Percentiles rank a stretch among this genome's conserved stretches.
These are phyloP conservation scores for Barypeithes pellucidus DNA, from an alignment of 2,888 invertebrate genomes.

Conservation along the genomic window DNA sequence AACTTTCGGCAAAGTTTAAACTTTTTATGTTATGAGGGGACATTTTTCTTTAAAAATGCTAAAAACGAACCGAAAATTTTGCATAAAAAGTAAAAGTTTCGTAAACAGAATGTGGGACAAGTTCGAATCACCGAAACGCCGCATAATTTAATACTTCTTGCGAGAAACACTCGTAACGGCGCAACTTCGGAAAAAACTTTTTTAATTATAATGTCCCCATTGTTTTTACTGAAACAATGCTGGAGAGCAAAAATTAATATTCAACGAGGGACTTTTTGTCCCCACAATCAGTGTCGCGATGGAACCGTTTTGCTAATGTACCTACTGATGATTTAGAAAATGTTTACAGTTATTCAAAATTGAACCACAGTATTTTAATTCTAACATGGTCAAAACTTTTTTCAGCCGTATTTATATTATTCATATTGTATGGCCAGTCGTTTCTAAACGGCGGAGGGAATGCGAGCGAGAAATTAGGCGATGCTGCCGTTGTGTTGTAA, in stretches of 20 bases:
- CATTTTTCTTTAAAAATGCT: neutral
- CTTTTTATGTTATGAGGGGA: no score
- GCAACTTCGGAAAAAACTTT: conserved; percentile 8
- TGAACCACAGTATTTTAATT: no score
- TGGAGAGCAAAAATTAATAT: conserved; percentile 10
- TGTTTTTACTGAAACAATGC: conserved; percentile 11
- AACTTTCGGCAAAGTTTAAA: no score
- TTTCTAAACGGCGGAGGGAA: no score
- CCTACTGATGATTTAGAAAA: no score
- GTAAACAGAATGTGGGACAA: neutral
- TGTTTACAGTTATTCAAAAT: no score
- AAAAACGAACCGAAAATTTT: neutral
- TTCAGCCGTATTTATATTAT: no score
- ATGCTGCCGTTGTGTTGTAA: no score
- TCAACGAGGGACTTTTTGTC: conserved; percentile 7
- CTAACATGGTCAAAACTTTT: no score
- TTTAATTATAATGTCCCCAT: conserved; percentile 20
- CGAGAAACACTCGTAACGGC: conserved; percentile 1
- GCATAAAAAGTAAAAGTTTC: neutral
- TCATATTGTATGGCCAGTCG: no score
- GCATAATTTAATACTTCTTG: conserved; percentile 7
- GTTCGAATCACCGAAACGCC: neutral
- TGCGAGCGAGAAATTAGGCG: no score
- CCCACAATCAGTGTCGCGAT: neutral
- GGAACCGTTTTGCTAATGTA: no score